Evolutionary conservation across 2,797 vertebrate species (phyloP).

Genomic region (Fundulus diaphanus): DNA sequence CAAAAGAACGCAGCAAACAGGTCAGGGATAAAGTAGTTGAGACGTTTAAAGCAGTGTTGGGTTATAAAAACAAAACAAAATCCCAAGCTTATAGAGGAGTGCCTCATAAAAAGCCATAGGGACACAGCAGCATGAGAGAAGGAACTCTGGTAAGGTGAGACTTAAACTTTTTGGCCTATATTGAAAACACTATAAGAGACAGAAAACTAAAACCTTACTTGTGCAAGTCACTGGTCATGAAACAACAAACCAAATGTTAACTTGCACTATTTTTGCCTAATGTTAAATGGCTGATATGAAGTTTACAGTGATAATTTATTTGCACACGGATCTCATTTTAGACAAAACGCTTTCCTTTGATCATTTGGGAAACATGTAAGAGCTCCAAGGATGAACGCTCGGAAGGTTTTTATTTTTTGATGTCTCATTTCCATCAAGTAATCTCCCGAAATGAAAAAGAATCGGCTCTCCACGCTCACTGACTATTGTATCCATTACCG

Average conservation of each 20-base stretch:
- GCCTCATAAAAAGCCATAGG: neutral
- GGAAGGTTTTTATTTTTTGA: constrained; percentile 32
- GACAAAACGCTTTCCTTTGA: constrained; percentile 34
- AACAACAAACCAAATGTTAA: neutral
- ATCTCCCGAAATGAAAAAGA: constrained; percentile 16
- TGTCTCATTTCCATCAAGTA: constrained; percentile 29
- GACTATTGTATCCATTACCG: neutral
- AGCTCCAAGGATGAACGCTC: constrained; percentile 39
- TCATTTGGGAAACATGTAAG: constrained; percentile 26
- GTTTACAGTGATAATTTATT: constrained; percentile 27
- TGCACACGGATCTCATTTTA: constrained; percentile 18
- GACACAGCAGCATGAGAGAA: neutral
- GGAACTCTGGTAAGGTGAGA: neutral
- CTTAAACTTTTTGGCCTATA: neutral
- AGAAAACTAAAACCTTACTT: neutral
- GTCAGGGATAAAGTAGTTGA: too few species aligned
- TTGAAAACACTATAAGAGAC: neutral
- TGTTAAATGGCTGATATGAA: neutral
- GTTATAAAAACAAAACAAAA: too few species aligned
- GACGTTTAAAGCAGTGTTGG: too few species aligned
- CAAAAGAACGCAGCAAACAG: too few species aligned
- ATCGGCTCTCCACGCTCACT: neutral
- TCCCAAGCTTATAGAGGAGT: too few species aligned
- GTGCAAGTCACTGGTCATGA: constrained; percentile 2
- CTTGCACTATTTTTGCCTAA: neutral